Base-by-base conservation (phyloP, 2,797 vertebrate genomes). In the Oryzias sinensis region DNA sequence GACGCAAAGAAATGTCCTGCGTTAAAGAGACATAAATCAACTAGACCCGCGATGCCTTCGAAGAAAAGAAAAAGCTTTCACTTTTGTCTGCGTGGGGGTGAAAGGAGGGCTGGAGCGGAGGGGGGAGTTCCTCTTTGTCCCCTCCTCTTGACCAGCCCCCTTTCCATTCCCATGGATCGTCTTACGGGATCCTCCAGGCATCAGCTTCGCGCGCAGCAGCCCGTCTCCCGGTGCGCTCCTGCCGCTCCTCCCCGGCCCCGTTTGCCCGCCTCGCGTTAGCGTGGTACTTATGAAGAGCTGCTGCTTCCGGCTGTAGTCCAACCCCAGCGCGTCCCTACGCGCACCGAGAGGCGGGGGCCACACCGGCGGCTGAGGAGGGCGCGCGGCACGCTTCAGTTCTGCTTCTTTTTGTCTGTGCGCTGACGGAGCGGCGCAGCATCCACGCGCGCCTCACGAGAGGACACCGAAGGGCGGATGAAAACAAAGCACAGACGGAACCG, bases 111-210 rank as follows among this genome's bases (percentile, higher is more conserved):
- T 18, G 48, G 56, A 47, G 55, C 22, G 48, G 56, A 47, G 55
- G 47, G 63, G 59, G 58, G 68, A 67, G 81, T 71, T 76, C 47
- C 74, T 70, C 2, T 56, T 58, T 80, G 72, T 64, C 72, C 74
- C 87, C 88, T 80, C 77, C 76, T 57, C 45, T 48, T 55, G 84
- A 74, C 84, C 86, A 56, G 65, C 86, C 91, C 85, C 88, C 74
- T 81, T 83, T 80, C 81, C 84, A 88, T 89, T 90, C 88, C 88
- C 88, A 87, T 86, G 83, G 87, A 89, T 93, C 88, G 75, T 81
- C 58, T 92, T 91, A 89, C 91, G 54, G 70, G 78, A 83, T 80
- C 64, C 79, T 81, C 59, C 72, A 82, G 87, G 82, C 88, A 81
- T 88, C 88, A 81, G 88, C 82, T 83, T 70, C 59, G 43, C 67